phyloP scores from a whole-genome alignment of 2,113 vertebrate genomes.

The Micromys minutus region DNA sequence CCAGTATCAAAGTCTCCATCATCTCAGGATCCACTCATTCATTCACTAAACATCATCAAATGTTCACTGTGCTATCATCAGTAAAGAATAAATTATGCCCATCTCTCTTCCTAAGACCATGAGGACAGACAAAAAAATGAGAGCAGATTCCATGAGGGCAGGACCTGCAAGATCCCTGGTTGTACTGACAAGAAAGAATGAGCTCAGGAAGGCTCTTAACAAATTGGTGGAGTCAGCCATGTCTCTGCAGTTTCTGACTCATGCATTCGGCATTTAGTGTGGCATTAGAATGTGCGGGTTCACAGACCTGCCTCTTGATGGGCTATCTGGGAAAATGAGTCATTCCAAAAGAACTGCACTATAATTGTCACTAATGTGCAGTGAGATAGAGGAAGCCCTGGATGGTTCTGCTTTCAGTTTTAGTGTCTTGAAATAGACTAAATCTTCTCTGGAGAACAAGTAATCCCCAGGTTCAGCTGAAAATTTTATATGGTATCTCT shows the following conservation, averaged over 20 bases:
- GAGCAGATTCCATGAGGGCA: not conserved
- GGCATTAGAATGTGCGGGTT: not conserved
- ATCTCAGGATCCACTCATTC: not conserved
- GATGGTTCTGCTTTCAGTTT: not conserved
- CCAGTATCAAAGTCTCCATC: not conserved
- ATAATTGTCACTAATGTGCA: not conserved
- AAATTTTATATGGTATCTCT: not conserved
- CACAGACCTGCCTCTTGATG: not conserved
- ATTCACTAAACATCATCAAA: not conserved
- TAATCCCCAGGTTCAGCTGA: not conserved
- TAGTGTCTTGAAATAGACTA: constrained; percentile 12
- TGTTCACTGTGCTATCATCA: not conserved
- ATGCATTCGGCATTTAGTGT: not conserved
- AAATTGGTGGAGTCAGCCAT: fast-evolving
- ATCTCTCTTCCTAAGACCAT: not conserved
- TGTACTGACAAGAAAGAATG: not conserved
- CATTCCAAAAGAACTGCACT: not conserved
- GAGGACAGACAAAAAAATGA: not conserved
- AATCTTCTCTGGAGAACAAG: not conserved
- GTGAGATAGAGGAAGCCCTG: not conserved
- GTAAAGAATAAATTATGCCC: not conserved
- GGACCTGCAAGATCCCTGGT: not conserved
- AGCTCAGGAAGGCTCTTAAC: not conserved
- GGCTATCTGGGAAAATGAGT: not conserved
- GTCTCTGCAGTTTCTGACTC: not conserved